phyloP scores from a whole-genome alignment of 2,888 invertebrate species.

The Microchrysa polita region DNA sequence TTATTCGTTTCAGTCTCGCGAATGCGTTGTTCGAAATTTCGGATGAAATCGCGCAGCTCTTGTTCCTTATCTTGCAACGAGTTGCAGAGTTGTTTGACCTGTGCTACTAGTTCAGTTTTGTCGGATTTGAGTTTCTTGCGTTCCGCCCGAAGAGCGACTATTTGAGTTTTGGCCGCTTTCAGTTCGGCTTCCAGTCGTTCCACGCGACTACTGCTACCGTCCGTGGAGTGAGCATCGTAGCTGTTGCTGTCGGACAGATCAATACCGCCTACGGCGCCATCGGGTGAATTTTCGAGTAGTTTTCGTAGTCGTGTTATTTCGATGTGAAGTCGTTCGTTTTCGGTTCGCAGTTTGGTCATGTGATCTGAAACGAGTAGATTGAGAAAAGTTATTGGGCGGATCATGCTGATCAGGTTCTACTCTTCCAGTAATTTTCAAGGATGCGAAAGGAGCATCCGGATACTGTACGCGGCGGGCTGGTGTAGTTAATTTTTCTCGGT shows the following conservation, averaged over 20 bases:
- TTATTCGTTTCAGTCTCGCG: slow-evolving; percentile 77
- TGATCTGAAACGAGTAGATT: slow-evolving; percentile 56
- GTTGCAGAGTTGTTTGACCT: slow-evolving; percentile 94
- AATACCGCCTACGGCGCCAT: slow-evolving; percentile 67
- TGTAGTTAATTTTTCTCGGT: too few species aligned
- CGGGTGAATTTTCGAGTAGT: slow-evolving; percentile 68
- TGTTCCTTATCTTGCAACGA: slow-evolving; percentile 95
- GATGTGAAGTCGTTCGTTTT: slow-evolving; percentile 78
- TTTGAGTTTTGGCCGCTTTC: slow-evolving; percentile 61
- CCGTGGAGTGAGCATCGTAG: slow-evolving; percentile 63
- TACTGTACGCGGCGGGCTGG: too few species aligned
- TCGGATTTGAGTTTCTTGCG: slow-evolving; percentile 91
- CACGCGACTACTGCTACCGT: slow-evolving; percentile 63
- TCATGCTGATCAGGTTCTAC: too few species aligned
- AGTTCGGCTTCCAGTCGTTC: slow-evolving; percentile 66
- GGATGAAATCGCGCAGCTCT: slow-evolving; percentile 91
- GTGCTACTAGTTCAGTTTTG: slow-evolving; percentile 90
- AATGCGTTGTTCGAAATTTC: slow-evolving; percentile 92
- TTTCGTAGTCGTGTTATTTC: slow-evolving; percentile 61
- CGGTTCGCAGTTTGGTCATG: slow-evolving; percentile 66
- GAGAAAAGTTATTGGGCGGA: too few species aligned
- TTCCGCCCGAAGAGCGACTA: slow-evolving; percentile 83
- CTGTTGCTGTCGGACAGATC: slow-evolving; percentile 60
- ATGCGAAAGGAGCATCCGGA: too few species aligned
- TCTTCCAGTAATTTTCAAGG: too few species aligned